Conservation (phyloP, 53 echinoderm and acorn worm species). For the Temnopleurus reevesii region DNA sequence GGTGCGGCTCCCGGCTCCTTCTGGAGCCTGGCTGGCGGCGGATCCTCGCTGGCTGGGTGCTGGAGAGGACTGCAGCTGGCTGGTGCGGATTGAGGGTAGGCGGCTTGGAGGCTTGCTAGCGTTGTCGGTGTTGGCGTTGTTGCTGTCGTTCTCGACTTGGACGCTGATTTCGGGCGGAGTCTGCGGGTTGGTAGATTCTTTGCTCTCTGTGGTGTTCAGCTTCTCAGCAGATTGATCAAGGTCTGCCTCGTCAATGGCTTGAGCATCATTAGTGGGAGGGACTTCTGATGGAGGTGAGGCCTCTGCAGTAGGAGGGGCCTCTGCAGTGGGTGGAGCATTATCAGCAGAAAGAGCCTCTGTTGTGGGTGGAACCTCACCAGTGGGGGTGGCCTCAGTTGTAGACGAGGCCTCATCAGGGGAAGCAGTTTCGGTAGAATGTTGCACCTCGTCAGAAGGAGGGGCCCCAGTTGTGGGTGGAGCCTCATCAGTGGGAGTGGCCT, state of each 20-base stretch:
- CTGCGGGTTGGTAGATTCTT: not conserved
- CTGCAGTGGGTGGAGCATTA: not conserved
- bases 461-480: too few relatives aligned
- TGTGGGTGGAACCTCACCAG: not conserved
- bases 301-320: too few relatives aligned
- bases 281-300: too few relatives aligned
- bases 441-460: not conserved
- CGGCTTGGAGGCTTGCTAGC: not conserved
- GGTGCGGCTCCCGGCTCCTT: not conserved
- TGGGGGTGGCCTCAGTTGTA: too few relatives aligned
- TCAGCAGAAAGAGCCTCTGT: not conserved
- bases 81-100: constrained; percentile 6
- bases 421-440: too few relatives aligned
- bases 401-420: too few relatives aligned
- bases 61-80: constrained; percentile 11
- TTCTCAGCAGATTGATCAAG: too few relatives aligned
- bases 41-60: not conserved
- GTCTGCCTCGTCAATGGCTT: too few relatives aligned
- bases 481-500: too few relatives aligned
- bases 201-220: too few relatives aligned
- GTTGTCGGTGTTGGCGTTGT: constrained; percentile 36
- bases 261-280: too few relatives aligned
- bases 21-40: not conserved
- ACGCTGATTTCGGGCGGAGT: not conserved
- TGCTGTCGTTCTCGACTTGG: constrained; percentile 33